Evolutionary conservation across 2,797 vertebrate species (phyloP).

Genomic region (Sarcoramphus papa): DNA sequence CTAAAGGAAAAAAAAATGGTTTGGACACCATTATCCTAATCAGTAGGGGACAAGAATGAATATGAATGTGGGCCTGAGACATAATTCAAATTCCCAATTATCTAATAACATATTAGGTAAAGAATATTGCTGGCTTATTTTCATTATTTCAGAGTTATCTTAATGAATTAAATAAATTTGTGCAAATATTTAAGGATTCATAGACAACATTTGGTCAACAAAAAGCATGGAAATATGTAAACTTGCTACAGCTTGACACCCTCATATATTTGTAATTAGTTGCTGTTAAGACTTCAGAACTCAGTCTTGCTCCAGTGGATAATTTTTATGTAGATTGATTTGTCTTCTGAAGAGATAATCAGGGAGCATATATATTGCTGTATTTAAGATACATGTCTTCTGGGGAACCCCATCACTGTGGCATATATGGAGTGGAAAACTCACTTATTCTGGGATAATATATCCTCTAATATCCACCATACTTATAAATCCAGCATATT

Average conservation of each 20-base stretch:
- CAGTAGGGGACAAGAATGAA: background rate
- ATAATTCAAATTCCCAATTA: background rate
- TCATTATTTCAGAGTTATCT: background rate
- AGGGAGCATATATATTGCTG: background rate
- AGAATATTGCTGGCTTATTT: background rate
- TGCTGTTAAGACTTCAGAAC: background rate
- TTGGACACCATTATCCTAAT: background rate
- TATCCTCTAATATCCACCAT: background rate
- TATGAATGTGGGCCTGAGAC: background rate
- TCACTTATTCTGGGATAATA: background rate
- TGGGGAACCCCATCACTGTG: background rate
- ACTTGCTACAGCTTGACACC: background rate
- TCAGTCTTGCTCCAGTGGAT: background rate
- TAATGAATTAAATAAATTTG: background rate
- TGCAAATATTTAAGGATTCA: background rate
- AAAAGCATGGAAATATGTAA: background rate
- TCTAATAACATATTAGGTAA: background rate
- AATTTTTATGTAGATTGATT: background rate
- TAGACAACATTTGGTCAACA: background rate
- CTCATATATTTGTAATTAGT: background rate
- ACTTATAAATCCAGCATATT: background rate
- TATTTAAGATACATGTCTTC: background rate
- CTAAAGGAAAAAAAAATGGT: background rate
- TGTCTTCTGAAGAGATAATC: background rate
- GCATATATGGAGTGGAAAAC: background rate